Evolutionary conservation across 1,140 invertebrate species (phyloP).

Genomic region (Heliothis subflexa): DNA sequence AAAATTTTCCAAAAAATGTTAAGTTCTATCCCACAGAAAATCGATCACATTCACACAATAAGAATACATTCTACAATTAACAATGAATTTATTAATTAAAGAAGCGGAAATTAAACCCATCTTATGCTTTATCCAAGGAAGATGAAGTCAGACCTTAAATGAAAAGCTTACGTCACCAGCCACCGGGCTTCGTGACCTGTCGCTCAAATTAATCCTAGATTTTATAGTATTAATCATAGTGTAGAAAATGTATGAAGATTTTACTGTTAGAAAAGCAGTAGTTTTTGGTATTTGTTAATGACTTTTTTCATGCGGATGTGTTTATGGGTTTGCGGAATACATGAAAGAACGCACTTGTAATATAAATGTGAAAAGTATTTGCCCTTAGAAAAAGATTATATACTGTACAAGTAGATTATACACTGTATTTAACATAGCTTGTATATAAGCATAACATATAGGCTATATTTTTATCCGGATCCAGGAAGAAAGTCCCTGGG

Average conservation of each 20-base stretch:
- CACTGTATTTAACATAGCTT: no score
- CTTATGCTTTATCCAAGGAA: not conserved
- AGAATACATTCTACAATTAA: not conserved
- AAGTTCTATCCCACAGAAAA: not conserved
- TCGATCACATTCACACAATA: not conserved
- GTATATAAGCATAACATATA: no score
- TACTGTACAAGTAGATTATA: no score
- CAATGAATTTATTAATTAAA: slow-evolving; percentile 6
- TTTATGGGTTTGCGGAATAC: not conserved
- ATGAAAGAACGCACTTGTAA: not conserved
- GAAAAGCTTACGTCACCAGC: slow-evolving; percentile 17
- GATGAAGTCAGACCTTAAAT: slow-evolving; percentile 32
- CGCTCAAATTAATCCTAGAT: slow-evolving; percentile 5
- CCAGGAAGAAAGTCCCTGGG: no score
- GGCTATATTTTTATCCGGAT: no score
- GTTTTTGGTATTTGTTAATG: not conserved
- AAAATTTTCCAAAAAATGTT: no score
- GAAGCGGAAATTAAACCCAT: slow-evolving; percentile 18
- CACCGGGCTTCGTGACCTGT: slow-evolving; percentile 40
- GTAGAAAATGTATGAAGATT: not conserved
- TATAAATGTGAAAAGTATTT: no score
- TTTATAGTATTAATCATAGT: slow-evolving; percentile 3
- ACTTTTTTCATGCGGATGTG: not conserved
- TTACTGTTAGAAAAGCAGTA: slow-evolving; percentile 1
- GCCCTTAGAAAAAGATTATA: no score